These are phyloP conservation scores for Misgurnus anguillicaudatus DNA, from an alignment of 2,113 vertebrate genomes.

Conservation along the genomic window DNA sequence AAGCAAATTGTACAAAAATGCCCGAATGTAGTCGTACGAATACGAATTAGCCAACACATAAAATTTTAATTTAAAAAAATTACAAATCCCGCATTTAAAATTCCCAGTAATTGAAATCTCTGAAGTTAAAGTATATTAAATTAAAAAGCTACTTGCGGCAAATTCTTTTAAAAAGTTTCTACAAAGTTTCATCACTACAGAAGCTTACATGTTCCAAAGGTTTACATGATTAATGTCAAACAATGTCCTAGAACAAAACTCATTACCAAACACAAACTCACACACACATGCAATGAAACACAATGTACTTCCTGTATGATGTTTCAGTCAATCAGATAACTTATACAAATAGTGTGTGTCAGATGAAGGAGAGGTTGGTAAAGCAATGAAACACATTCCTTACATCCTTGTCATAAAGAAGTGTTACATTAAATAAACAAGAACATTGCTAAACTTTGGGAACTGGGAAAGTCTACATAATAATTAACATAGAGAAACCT, in stretches of 20 bases:
- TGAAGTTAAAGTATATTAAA: no score
- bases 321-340: constrained; percentile 52
- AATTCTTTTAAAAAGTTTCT: no score
- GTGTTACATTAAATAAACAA: not conserved
- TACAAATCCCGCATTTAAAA: no score
- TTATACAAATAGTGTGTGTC: constrained; percentile 51
- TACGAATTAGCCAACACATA: no score
- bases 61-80: no score
- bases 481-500: not conserved
- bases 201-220: constrained; percentile 26
- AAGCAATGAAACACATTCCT: constrained; percentile 53
- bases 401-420: constrained; percentile 23
- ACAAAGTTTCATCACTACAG: constrained; percentile 51
- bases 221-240: constrained; percentile 7
- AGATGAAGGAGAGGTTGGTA: constrained; percentile 27
- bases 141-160: no score
- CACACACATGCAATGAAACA: constrained; percentile 37
- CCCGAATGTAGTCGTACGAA: no score
- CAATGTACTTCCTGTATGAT: constrained; percentile 48
- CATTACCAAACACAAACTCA: constrained; percentile 36
- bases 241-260: constrained; percentile 46
- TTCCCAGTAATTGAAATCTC: no score
- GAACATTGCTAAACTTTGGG: constrained; percentile 1
- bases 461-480: not conserved
- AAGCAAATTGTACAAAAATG: no score